Percentiles rank a stretch among this genome's conserved stretches.
These are phyloP conservation scores for Eubucco bourcierii DNA, from an alignment of 2,113 vertebrate species.

Conservation along the genomic window DNA sequence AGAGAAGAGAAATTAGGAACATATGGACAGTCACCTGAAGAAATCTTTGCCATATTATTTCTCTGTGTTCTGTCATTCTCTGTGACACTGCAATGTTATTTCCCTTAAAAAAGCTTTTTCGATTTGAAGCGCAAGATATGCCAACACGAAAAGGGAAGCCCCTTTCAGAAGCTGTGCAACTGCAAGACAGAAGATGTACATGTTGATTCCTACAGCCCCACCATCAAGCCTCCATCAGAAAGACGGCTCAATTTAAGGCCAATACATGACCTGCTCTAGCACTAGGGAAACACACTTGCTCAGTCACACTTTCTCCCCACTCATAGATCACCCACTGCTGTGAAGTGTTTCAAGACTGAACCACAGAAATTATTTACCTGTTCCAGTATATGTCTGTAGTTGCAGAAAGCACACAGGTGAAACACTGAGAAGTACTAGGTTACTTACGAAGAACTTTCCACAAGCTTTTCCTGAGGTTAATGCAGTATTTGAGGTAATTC, in stretches of 20 bases:
- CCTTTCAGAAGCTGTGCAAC: background rate
- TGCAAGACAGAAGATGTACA: background rate
- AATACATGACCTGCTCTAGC: background rate
- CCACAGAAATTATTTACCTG: background rate
- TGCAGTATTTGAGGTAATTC: no score
- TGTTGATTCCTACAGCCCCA: background rate
- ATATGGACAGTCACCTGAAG: accelerated
- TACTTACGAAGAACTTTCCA: no score
- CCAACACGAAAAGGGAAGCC: background rate
- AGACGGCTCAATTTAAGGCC: background rate
- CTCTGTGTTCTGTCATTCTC: background rate
- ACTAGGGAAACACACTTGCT: background rate
- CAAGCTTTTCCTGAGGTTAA: no score
- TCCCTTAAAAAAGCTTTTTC: background rate
- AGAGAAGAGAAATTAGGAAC: background rate
- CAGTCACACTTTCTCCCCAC: background rate
- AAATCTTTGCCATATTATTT: background rate
- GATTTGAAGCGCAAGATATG: background rate
- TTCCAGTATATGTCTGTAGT: background rate
- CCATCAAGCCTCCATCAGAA: background rate
- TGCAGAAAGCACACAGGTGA: no score
- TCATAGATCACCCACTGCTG: background rate
- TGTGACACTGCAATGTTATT: accelerated
- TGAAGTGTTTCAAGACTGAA: background rate
- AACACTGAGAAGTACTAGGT: no score